Evolutionary conservation across 1,140 invertebrate species (phyloP).

Genomic region (Drosophila burlai): DNA sequence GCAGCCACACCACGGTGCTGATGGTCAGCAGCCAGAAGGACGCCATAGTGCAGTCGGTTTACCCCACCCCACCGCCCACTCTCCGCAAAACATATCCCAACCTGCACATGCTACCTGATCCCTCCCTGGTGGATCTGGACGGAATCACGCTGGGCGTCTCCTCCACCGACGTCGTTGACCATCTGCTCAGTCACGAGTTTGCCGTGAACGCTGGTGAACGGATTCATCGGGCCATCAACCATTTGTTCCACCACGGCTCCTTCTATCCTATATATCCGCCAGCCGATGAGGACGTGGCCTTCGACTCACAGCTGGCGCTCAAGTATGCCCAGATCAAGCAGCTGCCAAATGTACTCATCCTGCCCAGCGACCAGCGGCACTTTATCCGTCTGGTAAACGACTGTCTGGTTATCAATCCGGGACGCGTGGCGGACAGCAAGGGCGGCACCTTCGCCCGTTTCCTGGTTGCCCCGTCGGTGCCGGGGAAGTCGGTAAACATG

Average conservation of each 20-base stretch:
- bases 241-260: slow-evolving; percentile 91
- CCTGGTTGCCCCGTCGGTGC: slow-evolving; percentile 66
- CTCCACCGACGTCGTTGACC: slow-evolving; percentile 93
- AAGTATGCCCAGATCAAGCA: slow-evolving; percentile 88
- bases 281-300: slow-evolving; percentile 87
- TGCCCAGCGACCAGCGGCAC: slow-evolving; percentile 93
- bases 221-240: slow-evolving; percentile 89
- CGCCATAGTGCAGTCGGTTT: slow-evolving; percentile 91
- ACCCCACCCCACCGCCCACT: slow-evolving; percentile 91
- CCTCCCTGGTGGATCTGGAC: slow-evolving; percentile 91
- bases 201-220: slow-evolving; percentile 87
- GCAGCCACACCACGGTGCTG: slow-evolving; percentile 63
- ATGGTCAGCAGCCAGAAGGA: slow-evolving; percentile 92
- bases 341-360: slow-evolving; percentile 92
- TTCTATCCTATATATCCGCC: slow-evolving; percentile 94
- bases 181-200: slow-evolving; percentile 92
- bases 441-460: slow-evolving; percentile 88
- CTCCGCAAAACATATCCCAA: slow-evolving; percentile 86
- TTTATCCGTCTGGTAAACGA: slow-evolving; percentile 89
- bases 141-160: slow-evolving; percentile 92
- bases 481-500: slow-evolving; percentile 58
- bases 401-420: slow-evolving; percentile 94
- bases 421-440: slow-evolving; percentile 89
- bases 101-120: slow-evolving; percentile 91
- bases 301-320: slow-evolving; percentile 89